A percentile compares a stretch with the other conserved stretches of the same genome.
Conservation (phyloP, 2,888 invertebrate species). For the Frankliniella intonsa region DNA sequence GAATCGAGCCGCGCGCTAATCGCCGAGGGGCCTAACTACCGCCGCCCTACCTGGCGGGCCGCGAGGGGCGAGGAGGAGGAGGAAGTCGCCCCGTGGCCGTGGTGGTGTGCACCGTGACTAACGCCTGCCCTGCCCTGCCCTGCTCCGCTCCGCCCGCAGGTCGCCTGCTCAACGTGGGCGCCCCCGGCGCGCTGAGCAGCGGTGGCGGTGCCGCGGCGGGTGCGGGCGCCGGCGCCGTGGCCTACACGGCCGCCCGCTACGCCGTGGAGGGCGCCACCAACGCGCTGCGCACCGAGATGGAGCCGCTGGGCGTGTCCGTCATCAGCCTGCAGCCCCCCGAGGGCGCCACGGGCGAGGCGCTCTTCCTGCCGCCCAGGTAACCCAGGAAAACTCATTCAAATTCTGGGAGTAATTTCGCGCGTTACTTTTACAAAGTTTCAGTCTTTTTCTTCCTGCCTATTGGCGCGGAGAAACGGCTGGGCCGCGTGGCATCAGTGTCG, state of each 20-base stretch:
- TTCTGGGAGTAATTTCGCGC: too few species aligned
- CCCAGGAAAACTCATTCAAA: too few species aligned
- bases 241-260: conserved; percentile 57
- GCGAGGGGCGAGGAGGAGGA: too few species aligned
- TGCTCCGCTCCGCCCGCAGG: conserved; percentile 49
- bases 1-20: too few species aligned
- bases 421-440: too few species aligned
- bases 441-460: too few species aligned
- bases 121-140: background rate
- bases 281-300: conserved; percentile 64
- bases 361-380: conserved; percentile 60
- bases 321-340: conserved; percentile 66
- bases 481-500: too few species aligned
- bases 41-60: too few species aligned
- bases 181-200: conserved; percentile 43
- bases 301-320: conserved; percentile 66
- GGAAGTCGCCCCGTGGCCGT: too few species aligned
- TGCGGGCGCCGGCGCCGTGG: conserved; percentile 41
- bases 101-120: background rate
- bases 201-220: conserved; percentile 27
- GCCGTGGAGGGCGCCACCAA: conserved; percentile 77
- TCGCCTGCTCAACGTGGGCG: conserved; percentile 66
- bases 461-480: too few species aligned
- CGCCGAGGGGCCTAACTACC: too few species aligned
- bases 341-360: conserved; percentile 58